phyloP scores from a whole-genome alignment of 2,888 invertebrate species.

The Apoderus coryli region DNA sequence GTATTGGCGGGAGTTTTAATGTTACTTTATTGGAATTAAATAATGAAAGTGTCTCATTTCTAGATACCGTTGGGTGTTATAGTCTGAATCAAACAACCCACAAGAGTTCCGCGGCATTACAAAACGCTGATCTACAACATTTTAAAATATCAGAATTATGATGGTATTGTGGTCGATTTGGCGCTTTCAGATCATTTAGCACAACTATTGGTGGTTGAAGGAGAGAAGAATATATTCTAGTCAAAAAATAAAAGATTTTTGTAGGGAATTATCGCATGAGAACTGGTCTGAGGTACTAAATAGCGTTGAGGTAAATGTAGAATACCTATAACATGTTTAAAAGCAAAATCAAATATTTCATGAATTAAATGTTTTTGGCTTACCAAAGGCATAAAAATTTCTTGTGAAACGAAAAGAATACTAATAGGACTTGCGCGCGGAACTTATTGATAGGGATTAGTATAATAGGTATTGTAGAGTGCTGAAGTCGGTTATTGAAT shows the following conservation, averaged over 20 bases:
- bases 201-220: not conserved
- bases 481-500: too few species aligned
- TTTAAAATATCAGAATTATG: not conserved
- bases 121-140: not conserved
- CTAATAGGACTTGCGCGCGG: too few species aligned
- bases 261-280: conserved; percentile 1
- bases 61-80: not conserved
- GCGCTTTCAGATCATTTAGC: not conserved
- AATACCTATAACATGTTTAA: not conserved
- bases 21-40: not conserved
- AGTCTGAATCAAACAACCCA: conserved; percentile 1
- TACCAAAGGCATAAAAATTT: too few species aligned
- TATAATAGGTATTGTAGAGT: too few species aligned
- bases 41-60: not conserved
- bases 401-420: too few species aligned
- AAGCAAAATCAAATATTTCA: not conserved
- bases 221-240: too few species aligned
- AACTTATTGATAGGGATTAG: too few species aligned
- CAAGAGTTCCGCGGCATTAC: not conserved
- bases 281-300: not conserved
- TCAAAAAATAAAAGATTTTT: not conserved
- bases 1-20: conserved; percentile 3
- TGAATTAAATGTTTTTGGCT: too few species aligned
- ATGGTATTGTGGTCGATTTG: not conserved
- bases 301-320: not conserved